Evolutionary conservation across 2,113 vertebrate genomes (phyloP).

Genomic region (Hippolais icterina): DNA sequence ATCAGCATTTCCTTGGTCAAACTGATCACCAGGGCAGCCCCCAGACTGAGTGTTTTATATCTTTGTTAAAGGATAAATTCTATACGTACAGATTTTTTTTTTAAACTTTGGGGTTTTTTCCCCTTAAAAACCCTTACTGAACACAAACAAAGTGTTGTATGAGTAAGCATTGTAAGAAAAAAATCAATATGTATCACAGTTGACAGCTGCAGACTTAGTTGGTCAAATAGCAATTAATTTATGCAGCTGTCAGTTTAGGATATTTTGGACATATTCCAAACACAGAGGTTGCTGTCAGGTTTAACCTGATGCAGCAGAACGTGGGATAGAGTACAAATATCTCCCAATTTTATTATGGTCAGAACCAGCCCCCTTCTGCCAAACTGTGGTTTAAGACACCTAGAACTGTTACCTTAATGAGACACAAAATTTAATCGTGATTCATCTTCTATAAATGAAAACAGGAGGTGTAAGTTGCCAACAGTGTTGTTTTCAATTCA

Average conservation of each 20-base stretch:
- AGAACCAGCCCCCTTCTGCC: not conserved
- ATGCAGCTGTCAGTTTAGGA: not conserved
- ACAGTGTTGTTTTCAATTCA: not conserved
- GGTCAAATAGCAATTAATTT: conserved; percentile 33
- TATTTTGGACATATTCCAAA: not conserved
- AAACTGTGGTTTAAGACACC: not conserved
- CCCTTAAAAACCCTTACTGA: not conserved
- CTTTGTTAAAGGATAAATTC: not conserved
- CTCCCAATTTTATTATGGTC: not conserved
- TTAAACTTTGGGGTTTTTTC: too few species aligned
- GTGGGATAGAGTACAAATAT: not conserved
- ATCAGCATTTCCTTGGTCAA: not conserved
- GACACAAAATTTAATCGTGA: not conserved
- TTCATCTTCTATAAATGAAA: not conserved
- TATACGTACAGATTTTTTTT: not conserved
- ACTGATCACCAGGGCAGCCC: not conserved
- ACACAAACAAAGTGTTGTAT: not conserved
- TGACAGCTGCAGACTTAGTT: not conserved
- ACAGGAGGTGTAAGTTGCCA: not conserved
- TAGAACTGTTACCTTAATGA: not conserved
- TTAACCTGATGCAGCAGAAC: not conserved
- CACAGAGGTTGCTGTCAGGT: not conserved
- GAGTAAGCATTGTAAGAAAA: not conserved
- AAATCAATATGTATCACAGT: not conserved
- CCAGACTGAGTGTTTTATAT: not conserved